These are phyloP conservation scores for Danaus chrysippus DNA, from an alignment of 2,888 invertebrate genomes.

Conservation along the genomic window DNA sequence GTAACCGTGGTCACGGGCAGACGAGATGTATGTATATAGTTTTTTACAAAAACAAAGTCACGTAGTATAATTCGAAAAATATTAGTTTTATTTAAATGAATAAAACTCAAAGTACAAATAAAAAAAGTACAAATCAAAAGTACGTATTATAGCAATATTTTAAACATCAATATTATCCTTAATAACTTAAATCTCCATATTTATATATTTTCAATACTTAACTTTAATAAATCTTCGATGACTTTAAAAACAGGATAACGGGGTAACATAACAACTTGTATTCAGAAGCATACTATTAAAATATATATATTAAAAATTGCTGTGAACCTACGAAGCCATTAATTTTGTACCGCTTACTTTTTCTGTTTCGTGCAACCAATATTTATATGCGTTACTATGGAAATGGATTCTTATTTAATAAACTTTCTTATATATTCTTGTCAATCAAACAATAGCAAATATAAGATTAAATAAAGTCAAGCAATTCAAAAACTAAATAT, in stretches of 20 bases:
- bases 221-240: background rate
- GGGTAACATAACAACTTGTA: slow-evolving; percentile 9
- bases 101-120: no score
- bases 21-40: no score
- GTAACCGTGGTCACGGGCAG: no score
- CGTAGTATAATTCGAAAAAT: no score
- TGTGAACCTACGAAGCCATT: slow-evolving; percentile 44
- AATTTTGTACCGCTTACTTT: slow-evolving; percentile 56
- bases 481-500: no score
- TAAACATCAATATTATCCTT: background rate
- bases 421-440: slow-evolving; percentile 9
- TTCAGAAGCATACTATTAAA: slow-evolving; percentile 14
- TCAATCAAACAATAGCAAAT: background rate
- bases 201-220: background rate
- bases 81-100: no score
- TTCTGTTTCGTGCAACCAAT: slow-evolving; percentile 38
- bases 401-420: slow-evolving; percentile 30
- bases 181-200: background rate
- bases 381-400: slow-evolving; percentile 32
- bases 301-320: slow-evolving; percentile 23
- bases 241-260: background rate
- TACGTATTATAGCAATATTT: no score
- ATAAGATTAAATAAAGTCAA: background rate
- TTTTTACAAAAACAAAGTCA: no score
- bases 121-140: no score